phyloP scores from a whole-genome alignment of 1,140 invertebrate species.

The Lutraria rhynchaena region DNA sequence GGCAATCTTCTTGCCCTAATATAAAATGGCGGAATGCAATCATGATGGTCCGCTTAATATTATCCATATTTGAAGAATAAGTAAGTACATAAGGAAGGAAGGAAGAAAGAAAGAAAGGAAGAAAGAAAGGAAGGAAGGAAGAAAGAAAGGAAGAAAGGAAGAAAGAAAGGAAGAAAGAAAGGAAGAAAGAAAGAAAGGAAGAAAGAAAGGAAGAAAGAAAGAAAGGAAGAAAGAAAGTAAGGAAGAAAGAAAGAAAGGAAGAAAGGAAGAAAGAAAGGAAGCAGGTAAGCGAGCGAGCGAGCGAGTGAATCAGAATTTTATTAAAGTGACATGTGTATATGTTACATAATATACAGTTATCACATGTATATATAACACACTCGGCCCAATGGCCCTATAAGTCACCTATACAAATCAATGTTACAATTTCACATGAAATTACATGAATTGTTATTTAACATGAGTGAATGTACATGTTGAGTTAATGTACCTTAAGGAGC shows the following conservation, averaged over 20 bases:
- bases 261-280: not conserved
- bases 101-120: not conserved
- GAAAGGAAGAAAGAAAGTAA: not conserved
- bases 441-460: no score
- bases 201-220: not conserved
- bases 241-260: not conserved
- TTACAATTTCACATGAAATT: no score
- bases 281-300: not conserved
- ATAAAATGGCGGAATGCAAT: no score
- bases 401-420: no score
- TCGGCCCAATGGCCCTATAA: no score
- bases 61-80: no score
- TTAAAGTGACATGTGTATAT: no score
- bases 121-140: not conserved
- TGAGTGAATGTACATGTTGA: no score
- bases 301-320: conserved; percentile 1
- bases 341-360: no score
- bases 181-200: not conserved
- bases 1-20: no score
- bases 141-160: not conserved
- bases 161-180: not conserved
- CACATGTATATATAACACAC: no score
- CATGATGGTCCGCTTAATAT: no score
- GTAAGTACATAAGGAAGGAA: conserved; percentile 3
- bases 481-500: not conserved